Evolutionary conservation across 2,888 invertebrate species (phyloP).

Genomic region (Drosophila paramelanica): DNA sequence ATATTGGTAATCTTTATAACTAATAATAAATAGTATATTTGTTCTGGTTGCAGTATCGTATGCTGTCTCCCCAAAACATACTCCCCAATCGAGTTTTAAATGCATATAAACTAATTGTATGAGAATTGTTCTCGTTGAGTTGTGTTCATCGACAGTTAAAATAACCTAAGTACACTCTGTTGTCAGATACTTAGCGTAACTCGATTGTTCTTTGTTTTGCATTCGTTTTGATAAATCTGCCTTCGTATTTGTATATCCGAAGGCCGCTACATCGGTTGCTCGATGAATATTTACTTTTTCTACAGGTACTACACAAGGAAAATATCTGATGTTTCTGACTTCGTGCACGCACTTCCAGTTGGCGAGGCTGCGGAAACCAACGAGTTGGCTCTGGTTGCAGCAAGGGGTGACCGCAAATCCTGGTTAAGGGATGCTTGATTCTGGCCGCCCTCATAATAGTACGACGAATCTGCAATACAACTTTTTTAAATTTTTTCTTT

Average conservation of each 20-base stretch:
- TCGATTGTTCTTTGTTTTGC: background rate
- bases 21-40: conserved; percentile 5
- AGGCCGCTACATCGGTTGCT: background rate
- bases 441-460: conserved; percentile 87
- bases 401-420: conserved; percentile 89
- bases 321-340: conserved; percentile 86
- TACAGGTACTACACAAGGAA: conserved; percentile 82
- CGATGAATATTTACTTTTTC: background rate
- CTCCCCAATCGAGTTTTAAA: conserved; percentile 49
- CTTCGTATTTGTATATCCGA: background rate
- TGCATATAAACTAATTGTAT: conserved; percentile 59
- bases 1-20: background rate
- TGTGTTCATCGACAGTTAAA: conserved; percentile 38
- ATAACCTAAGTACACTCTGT: conserved; percentile 4
- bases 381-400: conserved; percentile 90
- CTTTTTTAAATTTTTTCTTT: background rate
- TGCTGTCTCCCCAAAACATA: background rate
- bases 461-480: conserved; percentile 87
- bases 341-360: conserved; percentile 89
- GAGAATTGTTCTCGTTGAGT: conserved; percentile 57
- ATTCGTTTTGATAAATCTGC: background rate
- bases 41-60: background rate
- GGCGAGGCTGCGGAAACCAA: conserved; percentile 90
- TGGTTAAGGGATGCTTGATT: conserved; percentile 85
- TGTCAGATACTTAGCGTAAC: background rate